Evolutionary conservation across 2,888 invertebrate species (phyloP).

Genomic region (Ashinkailepas kermadecensis): DNA sequence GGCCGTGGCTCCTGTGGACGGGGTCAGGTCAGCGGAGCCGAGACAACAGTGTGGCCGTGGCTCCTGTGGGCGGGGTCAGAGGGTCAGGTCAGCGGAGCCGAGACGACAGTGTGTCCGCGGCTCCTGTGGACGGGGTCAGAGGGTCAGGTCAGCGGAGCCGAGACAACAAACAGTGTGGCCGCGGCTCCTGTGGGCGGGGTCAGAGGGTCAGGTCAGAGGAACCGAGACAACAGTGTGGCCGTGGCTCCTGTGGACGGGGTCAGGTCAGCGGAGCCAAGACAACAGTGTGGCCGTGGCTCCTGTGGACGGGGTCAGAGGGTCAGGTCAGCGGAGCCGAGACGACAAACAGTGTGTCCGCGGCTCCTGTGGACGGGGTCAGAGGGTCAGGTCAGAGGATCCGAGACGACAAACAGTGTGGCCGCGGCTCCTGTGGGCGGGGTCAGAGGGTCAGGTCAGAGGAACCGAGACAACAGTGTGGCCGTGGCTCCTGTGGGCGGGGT

Average conservation of each 20-base stretch:
- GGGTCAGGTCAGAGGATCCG: too few relatives aligned
- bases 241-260: background rate
- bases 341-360: background rate
- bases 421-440: constrained; percentile 50
- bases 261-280: too few relatives aligned
- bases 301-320: constrained; percentile 19
- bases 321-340: background rate
- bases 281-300: constrained; percentile 82
- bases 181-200: constrained; percentile 50
- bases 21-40: too few relatives aligned
- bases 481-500: background rate
- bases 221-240: background rate
- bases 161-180: constrained; percentile 95
- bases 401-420: constrained; percentile 95
- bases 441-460: background rate
- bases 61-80: constrained; percentile 36
- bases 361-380: too few relatives aligned
- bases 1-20: background rate
- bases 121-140: too few relatives aligned
- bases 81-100: background rate
- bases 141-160: too few relatives aligned
- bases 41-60: constrained; percentile 91
- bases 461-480: background rate
- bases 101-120: background rate
- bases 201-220: background rate